phyloP scores from a whole-genome alignment of 2,797 vertebrate genomes.

The Fistularia tabacaria region DNA sequence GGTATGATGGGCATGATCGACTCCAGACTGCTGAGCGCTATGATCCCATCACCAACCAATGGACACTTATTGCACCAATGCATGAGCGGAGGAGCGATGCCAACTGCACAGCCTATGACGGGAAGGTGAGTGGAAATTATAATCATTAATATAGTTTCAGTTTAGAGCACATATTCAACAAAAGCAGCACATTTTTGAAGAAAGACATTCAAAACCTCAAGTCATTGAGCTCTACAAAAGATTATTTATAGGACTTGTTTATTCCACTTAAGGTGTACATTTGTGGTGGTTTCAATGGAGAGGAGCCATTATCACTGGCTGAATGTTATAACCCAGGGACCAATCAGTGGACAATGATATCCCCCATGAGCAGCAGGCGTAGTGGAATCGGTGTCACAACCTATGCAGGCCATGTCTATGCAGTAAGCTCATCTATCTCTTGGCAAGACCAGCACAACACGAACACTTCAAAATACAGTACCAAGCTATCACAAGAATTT shows the following conservation, averaged over 20 bases:
- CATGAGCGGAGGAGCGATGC: constrained; percentile 73
- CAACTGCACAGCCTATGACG: constrained; percentile 71
- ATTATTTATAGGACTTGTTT: not conserved
- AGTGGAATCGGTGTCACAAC: constrained; percentile 59
- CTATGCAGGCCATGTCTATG: constrained; percentile 33
- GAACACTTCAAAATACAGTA: not conserved
- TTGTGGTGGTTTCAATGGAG: constrained; percentile 80
- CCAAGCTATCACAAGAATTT: not conserved
- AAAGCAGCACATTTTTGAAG: no score
- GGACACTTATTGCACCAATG: constrained; percentile 80
- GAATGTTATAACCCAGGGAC: constrained; percentile 77
- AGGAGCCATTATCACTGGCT: constrained; percentile 70
- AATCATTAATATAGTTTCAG: not conserved
- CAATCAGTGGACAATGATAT: constrained; percentile 80
- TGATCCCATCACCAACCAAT: constrained; percentile 79
- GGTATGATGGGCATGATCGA: constrained; percentile 69
- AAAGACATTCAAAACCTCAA: not conserved
- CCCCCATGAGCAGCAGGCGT: constrained; percentile 69
- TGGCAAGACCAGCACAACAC: not conserved
- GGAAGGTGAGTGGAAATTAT: constrained; percentile 56
- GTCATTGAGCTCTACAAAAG: not conserved
- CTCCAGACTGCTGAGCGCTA: constrained; percentile 79
- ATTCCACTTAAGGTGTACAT: constrained; percentile 51
- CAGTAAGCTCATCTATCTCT: constrained; percentile 31
- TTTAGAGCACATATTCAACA: not conserved